A percentile compares a stretch with the other conserved stretches of the same genome.
phyloP scores from a whole-genome alignment of 1,140 invertebrate species.

The Schlechtendalia chinensis region DNA sequence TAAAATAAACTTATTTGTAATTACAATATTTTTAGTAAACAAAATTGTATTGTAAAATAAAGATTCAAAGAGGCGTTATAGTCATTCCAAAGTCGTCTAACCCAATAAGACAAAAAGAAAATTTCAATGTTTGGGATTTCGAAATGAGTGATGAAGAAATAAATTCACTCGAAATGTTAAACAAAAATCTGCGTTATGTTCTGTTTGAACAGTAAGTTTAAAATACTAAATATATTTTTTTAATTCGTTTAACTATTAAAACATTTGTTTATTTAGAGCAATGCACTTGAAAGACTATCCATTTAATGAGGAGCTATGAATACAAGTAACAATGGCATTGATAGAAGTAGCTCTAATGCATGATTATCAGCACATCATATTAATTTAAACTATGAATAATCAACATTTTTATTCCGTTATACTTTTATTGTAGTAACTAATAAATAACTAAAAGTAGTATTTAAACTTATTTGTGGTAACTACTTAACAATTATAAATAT shows the following conservation, averaged over 20 bases:
- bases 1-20: background rate
- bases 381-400: too few relatives aligned
- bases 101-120: conserved; percentile 67
- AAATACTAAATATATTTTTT: background rate
- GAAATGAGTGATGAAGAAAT: conserved; percentile 62
- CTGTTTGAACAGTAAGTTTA: conserved; percentile 54
- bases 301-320: conserved; percentile 52
- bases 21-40: background rate
- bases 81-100: conserved; percentile 69
- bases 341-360: background rate
- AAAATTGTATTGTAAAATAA: background rate
- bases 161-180: conserved; percentile 56
- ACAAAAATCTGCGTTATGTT: conserved; percentile 54
- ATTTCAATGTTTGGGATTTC: conserved; percentile 74
- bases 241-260: background rate
- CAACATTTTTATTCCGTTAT: too few relatives aligned
- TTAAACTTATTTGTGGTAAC: too few relatives aligned
- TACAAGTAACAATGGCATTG: background rate
- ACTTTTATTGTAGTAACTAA: too few relatives aligned
- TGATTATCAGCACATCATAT: too few relatives aligned
- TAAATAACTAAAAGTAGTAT: too few relatives aligned
- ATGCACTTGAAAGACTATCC: conserved; percentile 54
- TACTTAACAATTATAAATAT: too few relatives aligned
- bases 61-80: conserved; percentile 60
- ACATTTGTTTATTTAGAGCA: conserved; percentile 41